Evolutionary conservation across 2,888 invertebrate species (phyloP), one percentile per base, ranked within the genome.

Genomic region (Argyra leucocephala): DNA sequence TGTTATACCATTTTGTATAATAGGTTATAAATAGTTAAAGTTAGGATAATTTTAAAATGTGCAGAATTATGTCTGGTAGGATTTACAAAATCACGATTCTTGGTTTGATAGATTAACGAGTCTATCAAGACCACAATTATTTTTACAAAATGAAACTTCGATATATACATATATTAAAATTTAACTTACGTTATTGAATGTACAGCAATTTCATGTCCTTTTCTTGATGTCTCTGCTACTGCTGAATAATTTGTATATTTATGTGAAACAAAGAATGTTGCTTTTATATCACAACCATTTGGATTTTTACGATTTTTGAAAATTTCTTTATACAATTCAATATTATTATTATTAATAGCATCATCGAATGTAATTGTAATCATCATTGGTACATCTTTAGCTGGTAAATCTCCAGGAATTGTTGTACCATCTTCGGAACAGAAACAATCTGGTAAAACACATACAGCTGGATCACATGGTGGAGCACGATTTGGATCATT

Each of bases 331-430:
- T 94, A 95, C 63, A 95, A 82, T 73, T 92, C 93, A 76, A 94
- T 94, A 81, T 95, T 95, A 82, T 95, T 93, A 81, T 93, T 93
- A 80, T 95, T 95, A 80, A 95, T 92, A 74, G 94, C 94, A 74
- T 94, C 94, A 76, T 95, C 94, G 77, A 95, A 95, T 63, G 94
- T 94, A 76, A 95, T 90, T 66, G 92, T 93, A 75, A 95, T 88
- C 94, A 94, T 94, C 82, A 94, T 93, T 6, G 94, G 94, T 0
- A 94, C 91, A 74, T 93, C 91, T 80, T 87, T 90, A 68, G 87
- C 78, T 18, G 91, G 91, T 63, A 93, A 81, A 75, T 93, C 91
- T 18, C 91, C 91, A 68, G 93, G 93, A 72, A 93, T 89, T 60
- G 85, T 83, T 57, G 93, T 93, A 69, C 93, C 93, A 75, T 93